Evolutionary conservation across 2,797 vertebrate genomes (phyloP), one percentile per base, ranked within the genome.

Genomic region (Tiaroga cobitis): DNA sequence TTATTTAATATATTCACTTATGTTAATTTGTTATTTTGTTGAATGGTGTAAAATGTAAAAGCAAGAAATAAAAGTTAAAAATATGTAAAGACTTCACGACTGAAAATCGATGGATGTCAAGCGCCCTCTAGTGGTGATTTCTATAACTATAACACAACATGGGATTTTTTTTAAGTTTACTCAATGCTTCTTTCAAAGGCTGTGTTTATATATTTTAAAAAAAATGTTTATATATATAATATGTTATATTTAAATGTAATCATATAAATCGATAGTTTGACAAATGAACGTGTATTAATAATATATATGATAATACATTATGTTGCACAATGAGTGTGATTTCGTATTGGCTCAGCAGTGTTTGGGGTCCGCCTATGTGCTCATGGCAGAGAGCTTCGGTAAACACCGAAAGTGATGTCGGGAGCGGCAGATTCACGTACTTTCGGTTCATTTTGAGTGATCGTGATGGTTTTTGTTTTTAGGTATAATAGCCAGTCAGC

Each of bases 11-110:
- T 29, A 49, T 61, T 61, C 29, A 51, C 56, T 59, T 34, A 9
- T 61, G 32, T 29, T 68, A 19, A 68, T 76, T 73, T 78, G 65
- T 70, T 59, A 59, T 72, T 72, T 32, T 49, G 67, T 70, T 73
- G 51, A 73, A 32, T 63, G 76, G 37, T 78, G 74, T 85, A 72
- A 85, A 41, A 70, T 46, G 73, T 61, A 26, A 59, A 79, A 61
- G 49, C 51, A 63, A 37, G 21, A 80, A 85, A 85, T 85, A 80
- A 80, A 73, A 61, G 67, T 70, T 11, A 13, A 24, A 67, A 61
- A 69, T 43, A 19, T 34, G 5, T 1, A 24, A 69, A 24, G 13
- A 59, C 9, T 54, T 34, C 19, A n/a, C 2, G 32, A 32, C 7
- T n/a, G 3, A 16, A 80, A 51, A 11, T n/a, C 18, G 21, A 49